Evolutionary conservation across 2,888 invertebrate genomes (phyloP).

Genomic region (Prionchulus punctatus): DNA sequence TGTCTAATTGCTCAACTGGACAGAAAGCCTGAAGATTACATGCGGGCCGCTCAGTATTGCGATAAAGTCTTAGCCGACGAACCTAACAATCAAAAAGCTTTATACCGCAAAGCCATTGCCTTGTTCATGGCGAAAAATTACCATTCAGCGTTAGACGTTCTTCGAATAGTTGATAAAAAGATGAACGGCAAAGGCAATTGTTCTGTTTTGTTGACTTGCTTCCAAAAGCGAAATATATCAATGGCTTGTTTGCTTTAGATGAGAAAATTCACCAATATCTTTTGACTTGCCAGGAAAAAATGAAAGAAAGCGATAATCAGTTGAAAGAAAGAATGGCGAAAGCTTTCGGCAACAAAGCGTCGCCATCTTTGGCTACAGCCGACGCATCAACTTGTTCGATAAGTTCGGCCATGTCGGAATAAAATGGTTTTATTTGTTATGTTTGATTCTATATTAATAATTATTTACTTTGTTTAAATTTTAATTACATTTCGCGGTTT

Average conservation of each 20-base stretch:
- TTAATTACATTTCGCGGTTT: too few relatives aligned
- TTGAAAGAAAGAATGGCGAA: background rate
- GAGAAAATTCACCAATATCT: background rate
- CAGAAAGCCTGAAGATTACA: background rate
- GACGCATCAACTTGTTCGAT: too few relatives aligned
- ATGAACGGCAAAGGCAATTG: background rate
- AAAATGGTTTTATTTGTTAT: too few relatives aligned
- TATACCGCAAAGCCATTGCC: background rate
- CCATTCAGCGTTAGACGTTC: background rate
- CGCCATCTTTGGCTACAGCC: too few relatives aligned
- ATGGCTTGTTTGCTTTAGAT: background rate
- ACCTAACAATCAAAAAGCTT: background rate
- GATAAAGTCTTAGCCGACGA: background rate
- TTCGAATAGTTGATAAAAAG: background rate
- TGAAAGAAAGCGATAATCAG: background rate
- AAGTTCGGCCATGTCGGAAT: too few relatives aligned
- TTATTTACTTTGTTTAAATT: too few relatives aligned
- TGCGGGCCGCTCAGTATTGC: background rate
- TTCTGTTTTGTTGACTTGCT: too few relatives aligned
- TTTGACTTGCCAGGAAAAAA: background rate
- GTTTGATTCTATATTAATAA: too few relatives aligned
- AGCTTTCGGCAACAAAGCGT: background rate
- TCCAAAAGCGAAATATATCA: too few relatives aligned
- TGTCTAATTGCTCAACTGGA: background rate
- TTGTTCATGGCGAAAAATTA: background rate